These are phyloP conservation scores for Drosophila setosimentum DNA, from an alignment of 2,888 invertebrate genomes.

Conservation along the genomic window DNA sequence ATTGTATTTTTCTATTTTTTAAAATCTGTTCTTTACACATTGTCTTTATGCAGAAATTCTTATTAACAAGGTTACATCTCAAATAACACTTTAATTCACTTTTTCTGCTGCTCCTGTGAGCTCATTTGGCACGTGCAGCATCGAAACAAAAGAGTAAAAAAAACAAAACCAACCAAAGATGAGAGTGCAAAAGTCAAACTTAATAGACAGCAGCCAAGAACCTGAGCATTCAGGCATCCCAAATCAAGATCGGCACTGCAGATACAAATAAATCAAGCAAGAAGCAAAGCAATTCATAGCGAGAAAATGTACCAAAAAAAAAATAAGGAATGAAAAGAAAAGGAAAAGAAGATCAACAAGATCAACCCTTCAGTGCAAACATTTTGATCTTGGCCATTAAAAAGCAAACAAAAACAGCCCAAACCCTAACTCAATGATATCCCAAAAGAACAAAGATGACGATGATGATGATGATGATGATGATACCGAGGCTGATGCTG, in stretches of 20 bases:
- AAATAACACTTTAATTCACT: conserved; percentile 4
- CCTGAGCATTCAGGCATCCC: conserved; percentile 60
- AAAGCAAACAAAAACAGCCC: conserved; percentile 63
- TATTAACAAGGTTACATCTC: background rate
- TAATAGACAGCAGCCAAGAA: conserved; percentile 66
- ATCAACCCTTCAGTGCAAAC: conserved; percentile 81
- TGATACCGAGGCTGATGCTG: conserved; percentile 34
- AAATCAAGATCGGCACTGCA: conserved; percentile 62
- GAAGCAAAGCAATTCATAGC: conserved; percentile 26
- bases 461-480: conserved; percentile 18
- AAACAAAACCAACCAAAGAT: conserved; percentile 31
- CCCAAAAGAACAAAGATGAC: conserved; percentile 62
- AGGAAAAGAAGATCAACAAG: conserved; percentile 61
- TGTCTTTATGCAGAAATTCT: background rate
- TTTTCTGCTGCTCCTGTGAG: background rate
- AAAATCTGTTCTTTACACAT: background rate
- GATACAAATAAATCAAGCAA: conserved; percentile 64
- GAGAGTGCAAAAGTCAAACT: conserved; percentile 82
- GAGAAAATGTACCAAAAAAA: conserved; percentile 29
- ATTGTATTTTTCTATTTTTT: background rate
- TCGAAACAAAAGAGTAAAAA: background rate
- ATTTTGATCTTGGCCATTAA: conserved; percentile 73
- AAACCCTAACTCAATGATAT: conserved; percentile 75
- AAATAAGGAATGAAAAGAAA: conserved; percentile 2
- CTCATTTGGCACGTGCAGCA: conserved; percentile 65